A percentile compares a stretch with the other conserved stretches of the same genome.
These are phyloP conservation scores for Clangula hyemalis DNA, from an alignment of 2,797 vertebrate genomes.

Conservation along the genomic window DNA sequence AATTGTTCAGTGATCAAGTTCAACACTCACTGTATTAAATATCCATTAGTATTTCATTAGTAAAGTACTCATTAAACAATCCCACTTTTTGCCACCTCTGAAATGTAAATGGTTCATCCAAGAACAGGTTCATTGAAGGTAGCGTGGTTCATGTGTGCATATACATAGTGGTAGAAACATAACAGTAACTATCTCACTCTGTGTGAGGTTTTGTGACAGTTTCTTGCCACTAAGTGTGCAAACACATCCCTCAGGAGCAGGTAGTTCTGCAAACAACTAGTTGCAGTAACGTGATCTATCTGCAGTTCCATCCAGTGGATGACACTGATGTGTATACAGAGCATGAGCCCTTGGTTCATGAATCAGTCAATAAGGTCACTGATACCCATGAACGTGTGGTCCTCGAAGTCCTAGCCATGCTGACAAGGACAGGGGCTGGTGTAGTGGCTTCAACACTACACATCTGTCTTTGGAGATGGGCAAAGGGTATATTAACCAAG, in stretches of 20 bases:
- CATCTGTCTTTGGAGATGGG: rapidly evolving
- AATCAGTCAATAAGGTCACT: not conserved
- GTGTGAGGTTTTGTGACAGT: not conserved
- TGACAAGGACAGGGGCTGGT: not conserved
- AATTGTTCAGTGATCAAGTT: not conserved
- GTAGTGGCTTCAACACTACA: not conserved
- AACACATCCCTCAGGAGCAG: not conserved
- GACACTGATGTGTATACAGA: rapidly evolving
- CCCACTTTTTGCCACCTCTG: not conserved
- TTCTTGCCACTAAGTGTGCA: not conserved
- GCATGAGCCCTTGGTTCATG: not conserved
- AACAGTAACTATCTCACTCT: not conserved
- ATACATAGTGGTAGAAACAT: not conserved
- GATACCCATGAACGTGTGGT: not conserved
- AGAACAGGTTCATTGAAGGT: not conserved
- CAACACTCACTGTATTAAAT: not conserved
- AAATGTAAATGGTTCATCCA: not conserved
- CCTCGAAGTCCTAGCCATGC: not conserved
- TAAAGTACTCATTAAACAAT: not conserved
- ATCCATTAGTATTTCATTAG: not conserved
- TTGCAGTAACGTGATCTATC: not conserved
- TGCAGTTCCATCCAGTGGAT: not conserved
- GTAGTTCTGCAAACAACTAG: not conserved
- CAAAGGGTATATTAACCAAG: not conserved
- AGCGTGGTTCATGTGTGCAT: no score